These are phyloP conservation scores for Heliconius sara DNA, from an alignment of 2,888 invertebrate genomes.

Conservation along the genomic window DNA sequence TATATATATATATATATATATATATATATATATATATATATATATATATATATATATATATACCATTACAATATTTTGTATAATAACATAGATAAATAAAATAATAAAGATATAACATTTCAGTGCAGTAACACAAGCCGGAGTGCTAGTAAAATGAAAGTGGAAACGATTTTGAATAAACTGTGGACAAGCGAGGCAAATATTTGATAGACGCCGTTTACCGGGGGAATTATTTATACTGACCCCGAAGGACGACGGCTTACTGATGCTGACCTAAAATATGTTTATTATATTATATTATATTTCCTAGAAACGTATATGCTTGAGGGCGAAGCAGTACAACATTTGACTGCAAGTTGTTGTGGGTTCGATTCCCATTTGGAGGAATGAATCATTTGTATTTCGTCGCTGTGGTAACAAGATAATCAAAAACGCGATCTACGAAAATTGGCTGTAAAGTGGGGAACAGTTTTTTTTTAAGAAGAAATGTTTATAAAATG, in stretches of 20 bases:
- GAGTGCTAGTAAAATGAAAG: constrained; percentile 23
- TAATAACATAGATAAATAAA: neutral
- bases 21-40: neutral
- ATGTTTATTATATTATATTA: neutral
- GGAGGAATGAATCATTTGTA: too few species aligned
- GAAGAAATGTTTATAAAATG: too few species aligned
- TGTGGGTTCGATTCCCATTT: too few species aligned
- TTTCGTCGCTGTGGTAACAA: too few species aligned
- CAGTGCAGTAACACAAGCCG: neutral
- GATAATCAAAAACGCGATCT: too few species aligned
- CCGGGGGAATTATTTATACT: constrained; percentile 29
- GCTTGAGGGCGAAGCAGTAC: too few species aligned
- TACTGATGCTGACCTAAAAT: neutral
- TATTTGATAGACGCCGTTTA: constrained; percentile 31
- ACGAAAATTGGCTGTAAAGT: too few species aligned
- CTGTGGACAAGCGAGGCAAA: constrained; percentile 28
- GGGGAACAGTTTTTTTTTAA: too few species aligned
- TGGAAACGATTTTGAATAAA: constrained; percentile 4
- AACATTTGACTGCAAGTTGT: too few species aligned
- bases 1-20: neutral
- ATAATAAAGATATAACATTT: neutral
- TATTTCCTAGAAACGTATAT: neutral
- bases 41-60: neutral
- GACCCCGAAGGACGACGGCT: constrained; percentile 23
- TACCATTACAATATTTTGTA: neutral